phyloP scores from a whole-genome alignment of 2,888 invertebrate species.

The Sylvicola cinctus region DNA sequence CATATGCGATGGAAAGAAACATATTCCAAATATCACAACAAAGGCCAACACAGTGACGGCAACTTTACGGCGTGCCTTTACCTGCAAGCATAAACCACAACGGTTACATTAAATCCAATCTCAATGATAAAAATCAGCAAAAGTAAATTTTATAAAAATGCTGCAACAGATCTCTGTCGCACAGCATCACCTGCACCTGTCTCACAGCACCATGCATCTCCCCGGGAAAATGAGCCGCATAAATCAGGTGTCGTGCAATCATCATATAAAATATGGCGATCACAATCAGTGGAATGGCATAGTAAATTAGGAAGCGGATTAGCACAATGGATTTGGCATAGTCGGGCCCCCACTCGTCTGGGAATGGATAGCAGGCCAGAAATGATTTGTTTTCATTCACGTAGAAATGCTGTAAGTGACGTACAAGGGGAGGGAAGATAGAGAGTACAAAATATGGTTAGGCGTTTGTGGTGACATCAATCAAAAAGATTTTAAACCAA shows the following conservation, averaged over 20 bases:
- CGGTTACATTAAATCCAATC: too few species aligned
- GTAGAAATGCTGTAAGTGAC: too few species aligned
- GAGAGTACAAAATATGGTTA: too few species aligned
- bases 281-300: constrained; percentile 64
- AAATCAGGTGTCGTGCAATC: constrained; percentile 71
- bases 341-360: constrained; percentile 39
- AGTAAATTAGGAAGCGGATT: constrained; percentile 53
- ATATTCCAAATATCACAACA: constrained; percentile 67
- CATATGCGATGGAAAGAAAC: constrained; percentile 64
- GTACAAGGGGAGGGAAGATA: too few species aligned
- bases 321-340: constrained; percentile 48
- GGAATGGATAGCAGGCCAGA: constrained; percentile 55
- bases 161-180: too few species aligned
- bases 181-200: too few species aligned
- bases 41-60: constrained; percentile 75
- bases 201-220: constrained; percentile 55
- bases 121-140: too few species aligned
- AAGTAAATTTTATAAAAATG: too few species aligned
- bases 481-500: too few species aligned
- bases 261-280: constrained; percentile 73
- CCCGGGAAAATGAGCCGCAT: constrained; percentile 62
- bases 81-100: too few species aligned
- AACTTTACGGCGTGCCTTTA: constrained; percentile 50
- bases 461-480: too few species aligned
- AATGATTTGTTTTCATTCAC: too few species aligned